These are phyloP conservation scores for Enteromius paludinosus DNA, from an alignment of 2,797 vertebrate genomes.

Conservation along the genomic window DNA sequence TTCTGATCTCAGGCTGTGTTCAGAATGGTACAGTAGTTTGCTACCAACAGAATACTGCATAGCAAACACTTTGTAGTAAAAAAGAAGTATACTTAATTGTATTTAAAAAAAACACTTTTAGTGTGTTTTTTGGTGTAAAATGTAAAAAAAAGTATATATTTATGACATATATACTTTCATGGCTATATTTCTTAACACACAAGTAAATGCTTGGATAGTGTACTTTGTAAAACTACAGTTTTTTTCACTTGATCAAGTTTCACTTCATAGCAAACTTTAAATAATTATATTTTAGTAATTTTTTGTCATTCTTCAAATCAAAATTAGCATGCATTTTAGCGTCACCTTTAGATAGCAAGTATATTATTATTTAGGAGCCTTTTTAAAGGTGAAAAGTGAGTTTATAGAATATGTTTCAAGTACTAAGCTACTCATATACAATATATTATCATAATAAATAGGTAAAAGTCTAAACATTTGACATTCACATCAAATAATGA, in stretches of 20 bases:
- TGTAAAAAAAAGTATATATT: background rate
- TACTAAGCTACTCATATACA: background rate
- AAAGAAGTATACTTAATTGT: background rate
- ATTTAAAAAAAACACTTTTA: background rate
- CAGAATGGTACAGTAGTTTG: slow-evolving; percentile 24
- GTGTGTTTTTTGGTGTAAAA: background rate
- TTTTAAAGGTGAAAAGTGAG: background rate
- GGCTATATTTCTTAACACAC: background rate
- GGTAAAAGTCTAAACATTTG: background rate
- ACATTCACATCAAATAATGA: slow-evolving; percentile 1
- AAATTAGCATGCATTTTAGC: background rate
- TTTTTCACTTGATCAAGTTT: background rate
- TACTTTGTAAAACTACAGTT: background rate
- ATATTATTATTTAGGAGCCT: background rate
- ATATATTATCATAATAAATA: background rate
- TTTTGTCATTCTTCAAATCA: background rate
- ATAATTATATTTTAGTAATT: background rate
- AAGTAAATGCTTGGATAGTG: background rate
- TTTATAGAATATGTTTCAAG: background rate
- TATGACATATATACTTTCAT: background rate
- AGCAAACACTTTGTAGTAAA: background rate
- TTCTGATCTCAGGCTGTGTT: slow-evolving; percentile 25
- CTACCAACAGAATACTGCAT: slow-evolving; percentile 11
- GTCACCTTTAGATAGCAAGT: background rate
- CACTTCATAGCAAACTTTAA: background rate